These are phyloP conservation scores for Odocoileus virginianus DNA, from an alignment of 2,113 vertebrate genomes.

Conservation along the genomic window DNA sequence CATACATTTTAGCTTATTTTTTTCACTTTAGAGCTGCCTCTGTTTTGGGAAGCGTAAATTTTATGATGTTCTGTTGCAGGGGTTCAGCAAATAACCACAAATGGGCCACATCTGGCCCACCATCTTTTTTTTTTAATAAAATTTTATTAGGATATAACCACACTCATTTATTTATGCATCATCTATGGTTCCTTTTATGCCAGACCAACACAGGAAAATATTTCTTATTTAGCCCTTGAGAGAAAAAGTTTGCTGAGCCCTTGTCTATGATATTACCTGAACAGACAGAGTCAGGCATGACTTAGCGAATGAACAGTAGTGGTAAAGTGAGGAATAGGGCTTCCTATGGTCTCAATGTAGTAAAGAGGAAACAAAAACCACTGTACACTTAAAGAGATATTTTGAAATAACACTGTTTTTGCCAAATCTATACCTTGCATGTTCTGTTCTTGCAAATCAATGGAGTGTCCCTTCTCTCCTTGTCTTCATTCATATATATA, in stretches of 20 bases:
- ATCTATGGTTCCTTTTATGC: background rate
- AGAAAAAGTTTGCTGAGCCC: background rate
- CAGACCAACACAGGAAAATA: background rate
- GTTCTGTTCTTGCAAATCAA: background rate
- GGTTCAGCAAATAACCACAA: background rate
- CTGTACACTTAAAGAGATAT: background rate
- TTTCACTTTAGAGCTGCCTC: background rate
- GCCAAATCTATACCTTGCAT: background rate
- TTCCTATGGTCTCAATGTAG: background rate
- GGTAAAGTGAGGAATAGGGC: background rate
- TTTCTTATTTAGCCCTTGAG: background rate
- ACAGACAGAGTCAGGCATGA: background rate
- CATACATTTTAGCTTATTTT: background rate
- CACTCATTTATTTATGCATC: background rate
- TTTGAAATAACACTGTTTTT: background rate
- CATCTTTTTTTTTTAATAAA: background rate
- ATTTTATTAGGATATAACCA: background rate
- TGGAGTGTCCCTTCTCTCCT: background rate
- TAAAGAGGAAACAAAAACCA: background rate
- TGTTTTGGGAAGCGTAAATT: background rate
- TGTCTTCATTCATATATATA: background rate
- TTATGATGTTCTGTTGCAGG: background rate
- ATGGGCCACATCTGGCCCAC: background rate
- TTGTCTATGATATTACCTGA: background rate
- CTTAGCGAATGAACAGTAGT: rapidly evolving